Percentiles rank a stretch among this genome's conserved stretches.
Evolutionary conservation across 2,888 invertebrate genomes (phyloP).

Genomic region (Notocelia uddmanniana): DNA sequence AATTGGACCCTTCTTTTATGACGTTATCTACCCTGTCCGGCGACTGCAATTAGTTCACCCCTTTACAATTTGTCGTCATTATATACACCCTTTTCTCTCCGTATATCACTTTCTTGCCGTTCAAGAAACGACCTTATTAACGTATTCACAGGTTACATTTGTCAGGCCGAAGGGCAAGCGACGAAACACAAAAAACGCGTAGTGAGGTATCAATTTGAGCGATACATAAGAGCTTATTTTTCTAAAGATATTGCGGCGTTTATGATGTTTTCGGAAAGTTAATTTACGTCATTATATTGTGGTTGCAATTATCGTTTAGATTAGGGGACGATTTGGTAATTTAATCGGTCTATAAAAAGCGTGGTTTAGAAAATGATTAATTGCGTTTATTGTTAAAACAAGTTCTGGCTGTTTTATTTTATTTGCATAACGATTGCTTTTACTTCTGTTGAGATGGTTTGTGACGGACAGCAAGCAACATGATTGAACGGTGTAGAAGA

Average conservation of each 20-base stretch:
- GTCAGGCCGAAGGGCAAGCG: neutral
- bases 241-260: neutral
- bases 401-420: neutral
- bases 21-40: slow-evolving; percentile 18
- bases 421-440: neutral
- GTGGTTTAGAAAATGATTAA: slow-evolving; percentile 7
- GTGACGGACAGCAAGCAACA: neutral
- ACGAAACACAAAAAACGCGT: neutral
- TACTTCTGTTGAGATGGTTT: neutral
- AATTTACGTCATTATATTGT: neutral
- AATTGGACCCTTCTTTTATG: slow-evolving; percentile 12
- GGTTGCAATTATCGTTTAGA: slow-evolving; percentile 11
- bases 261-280: slow-evolving; percentile 6
- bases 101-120: neutral
- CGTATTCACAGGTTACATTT: neutral
- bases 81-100: slow-evolving; percentile 21
- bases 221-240: neutral
- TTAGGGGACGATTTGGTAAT: slow-evolving; percentile 21
- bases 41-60: slow-evolving; percentile 17
- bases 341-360: slow-evolving; percentile 9
- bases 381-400: slow-evolving; percentile 9
- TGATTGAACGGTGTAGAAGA: too few species aligned
- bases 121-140: neutral
- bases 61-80: slow-evolving; percentile 18
- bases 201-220: neutral